phyloP scores from a whole-genome alignment of 2,888 invertebrate genomes.

The Trichogramma dendrolimi region DNA sequence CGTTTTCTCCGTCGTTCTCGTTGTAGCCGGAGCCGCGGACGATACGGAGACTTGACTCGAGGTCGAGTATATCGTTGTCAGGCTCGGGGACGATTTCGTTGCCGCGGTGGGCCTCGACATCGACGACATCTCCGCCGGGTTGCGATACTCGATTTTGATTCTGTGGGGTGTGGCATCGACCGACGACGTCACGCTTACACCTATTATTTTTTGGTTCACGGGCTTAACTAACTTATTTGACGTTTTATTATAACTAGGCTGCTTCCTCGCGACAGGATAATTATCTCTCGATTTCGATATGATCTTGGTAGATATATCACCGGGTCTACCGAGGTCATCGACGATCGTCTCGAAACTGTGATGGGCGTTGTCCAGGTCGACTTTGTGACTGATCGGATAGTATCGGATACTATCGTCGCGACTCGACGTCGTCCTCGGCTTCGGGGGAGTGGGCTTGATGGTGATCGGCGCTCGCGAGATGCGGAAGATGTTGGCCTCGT shows the following conservation, averaged over 20 bases:
- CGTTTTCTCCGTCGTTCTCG: conserved; percentile 23
- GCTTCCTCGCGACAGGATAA: conserved; percentile 1
- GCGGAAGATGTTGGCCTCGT: conserved; percentile 48
- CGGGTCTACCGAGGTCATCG: conserved; percentile 40
- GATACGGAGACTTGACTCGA: conserved; percentile 24
- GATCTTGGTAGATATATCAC: conserved; percentile 34
- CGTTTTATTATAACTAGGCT: conserved; percentile 17
- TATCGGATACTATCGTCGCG: conserved; percentile 41
- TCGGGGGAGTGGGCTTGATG: conserved; percentile 20
- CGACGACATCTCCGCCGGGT: conserved; percentile 33
- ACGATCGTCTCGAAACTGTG: conserved; percentile 40
- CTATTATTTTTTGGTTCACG: conserved; percentile 48
- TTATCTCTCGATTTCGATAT: conserved; percentile 23
- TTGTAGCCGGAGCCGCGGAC: conserved; percentile 26
- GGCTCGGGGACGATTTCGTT: conserved; percentile 20
- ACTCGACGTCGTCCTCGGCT: conserved; percentile 21
- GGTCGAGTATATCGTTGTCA: conserved; percentile 24
- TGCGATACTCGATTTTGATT: conserved; percentile 47
- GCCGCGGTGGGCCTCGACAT: conserved; percentile 34
- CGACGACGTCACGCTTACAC: conserved; percentile 60
- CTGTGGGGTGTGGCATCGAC: conserved; percentile 58
- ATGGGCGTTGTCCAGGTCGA: conserved; percentile 37
- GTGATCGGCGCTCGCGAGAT: conserved; percentile 46
- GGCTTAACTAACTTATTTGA: conserved; percentile 18
- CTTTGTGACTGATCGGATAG: conserved; percentile 46